A percentile compares a stretch with the other conserved stretches of the same genome.
Conservation (phyloP, 2,113 vertebrate species). For the Pelvicachromis taeniatus region DNA sequence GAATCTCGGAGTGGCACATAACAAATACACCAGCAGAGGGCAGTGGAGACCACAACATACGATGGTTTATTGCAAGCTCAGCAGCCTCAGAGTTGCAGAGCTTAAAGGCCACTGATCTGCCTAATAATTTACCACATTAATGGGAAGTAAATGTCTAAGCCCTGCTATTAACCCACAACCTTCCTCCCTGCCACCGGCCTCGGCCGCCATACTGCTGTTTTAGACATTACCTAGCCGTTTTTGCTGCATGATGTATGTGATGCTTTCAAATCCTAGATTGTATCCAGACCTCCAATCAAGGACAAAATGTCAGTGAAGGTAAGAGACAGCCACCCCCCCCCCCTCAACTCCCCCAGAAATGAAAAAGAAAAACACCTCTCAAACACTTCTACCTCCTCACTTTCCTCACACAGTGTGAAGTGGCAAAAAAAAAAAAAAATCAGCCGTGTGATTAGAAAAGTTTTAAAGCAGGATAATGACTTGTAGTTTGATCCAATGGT, state of each 20-base stretch:
- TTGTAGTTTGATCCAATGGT: not conserved
- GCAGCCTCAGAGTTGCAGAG: not conserved
- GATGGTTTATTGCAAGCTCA: not conserved
- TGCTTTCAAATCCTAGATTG: constrained; percentile 76
- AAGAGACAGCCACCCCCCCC: constrained; percentile 38
- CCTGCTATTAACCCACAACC: not conserved
- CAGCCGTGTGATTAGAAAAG: not conserved
- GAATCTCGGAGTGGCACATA: not conserved
- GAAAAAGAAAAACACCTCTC: not conserved
- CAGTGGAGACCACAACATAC: not conserved
- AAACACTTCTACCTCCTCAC: not conserved
- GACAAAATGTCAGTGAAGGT: constrained; percentile 73
- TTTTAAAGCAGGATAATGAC: not conserved
- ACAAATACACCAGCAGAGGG: constrained; percentile 48
- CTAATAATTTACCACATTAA: not conserved
- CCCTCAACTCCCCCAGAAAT: not conserved
- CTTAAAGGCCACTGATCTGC: not conserved
- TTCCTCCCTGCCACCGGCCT: not conserved
- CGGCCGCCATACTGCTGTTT: constrained; percentile 15
- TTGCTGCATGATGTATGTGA: constrained; percentile 71
- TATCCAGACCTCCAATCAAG: constrained; percentile 73
- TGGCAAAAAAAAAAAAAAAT: no score
- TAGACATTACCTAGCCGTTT: not conserved
- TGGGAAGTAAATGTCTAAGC: not conserved
- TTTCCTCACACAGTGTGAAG: not conserved